Conservation (phyloP, 2,113 vertebrate genomes). For the Gobio gobio region DNA sequence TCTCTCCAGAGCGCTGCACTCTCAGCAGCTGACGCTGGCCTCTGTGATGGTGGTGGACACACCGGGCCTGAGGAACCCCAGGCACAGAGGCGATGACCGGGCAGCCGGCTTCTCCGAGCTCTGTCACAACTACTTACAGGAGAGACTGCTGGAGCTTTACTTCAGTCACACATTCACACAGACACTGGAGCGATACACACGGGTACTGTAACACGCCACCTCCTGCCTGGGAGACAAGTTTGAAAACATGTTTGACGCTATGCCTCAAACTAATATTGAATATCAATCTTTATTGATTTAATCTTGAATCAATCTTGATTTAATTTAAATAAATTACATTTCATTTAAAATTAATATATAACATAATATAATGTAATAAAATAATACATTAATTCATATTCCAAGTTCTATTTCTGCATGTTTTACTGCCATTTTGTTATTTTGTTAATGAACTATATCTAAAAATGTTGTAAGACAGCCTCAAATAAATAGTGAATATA, state of each 20-base stretch:
- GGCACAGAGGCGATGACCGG: conserved; percentile 77
- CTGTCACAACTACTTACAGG: conserved; percentile 92
- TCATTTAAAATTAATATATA: background rate
- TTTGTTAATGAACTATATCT: background rate
- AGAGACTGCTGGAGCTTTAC: conserved; percentile 87
- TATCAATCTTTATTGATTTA: background rate
- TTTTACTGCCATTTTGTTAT: background rate
- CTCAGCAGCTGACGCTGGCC: conserved; percentile 83
- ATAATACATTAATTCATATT: background rate
- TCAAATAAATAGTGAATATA: background rate
- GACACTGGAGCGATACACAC: conserved; percentile 77
- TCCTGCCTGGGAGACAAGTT: too few species aligned
- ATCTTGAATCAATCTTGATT: background rate
- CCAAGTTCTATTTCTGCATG: background rate
- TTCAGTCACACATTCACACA: conserved; percentile 81
- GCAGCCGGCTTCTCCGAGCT: conserved; percentile 89
- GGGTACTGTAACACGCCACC: conserved; percentile 71
- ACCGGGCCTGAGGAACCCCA: conserved; percentile 87
- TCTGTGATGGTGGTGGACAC: conserved; percentile 93
- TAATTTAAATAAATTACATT: background rate
- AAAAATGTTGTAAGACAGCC: background rate
- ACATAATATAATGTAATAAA: background rate
- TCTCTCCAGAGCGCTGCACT: conserved; percentile 82
- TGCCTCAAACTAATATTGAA: background rate
- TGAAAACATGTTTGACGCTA: background rate